Percentiles rank a stretch among this genome's conserved stretches.
Conservation (phyloP, 2,797 vertebrate species). For the Hozukius guyotensis region DNA sequence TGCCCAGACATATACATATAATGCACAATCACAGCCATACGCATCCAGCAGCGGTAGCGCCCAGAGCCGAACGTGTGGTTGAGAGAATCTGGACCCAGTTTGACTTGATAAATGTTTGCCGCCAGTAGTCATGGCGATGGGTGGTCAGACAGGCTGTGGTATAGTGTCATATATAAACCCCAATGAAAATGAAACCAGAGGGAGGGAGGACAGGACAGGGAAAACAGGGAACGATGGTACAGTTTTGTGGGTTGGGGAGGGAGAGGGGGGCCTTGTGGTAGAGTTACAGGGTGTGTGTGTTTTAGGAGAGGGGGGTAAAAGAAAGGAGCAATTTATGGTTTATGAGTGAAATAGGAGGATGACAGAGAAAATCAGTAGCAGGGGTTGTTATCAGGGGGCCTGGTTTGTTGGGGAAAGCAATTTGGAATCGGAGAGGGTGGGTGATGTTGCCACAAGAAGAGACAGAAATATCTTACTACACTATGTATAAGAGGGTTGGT, state of each 20-base stretch:
- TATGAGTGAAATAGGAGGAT: conserved; percentile 49
- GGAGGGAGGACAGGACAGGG: conserved; percentile 23
- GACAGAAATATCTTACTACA: conserved; percentile 34
- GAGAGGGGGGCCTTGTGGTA: conserved; percentile 32
- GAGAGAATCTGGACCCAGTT: conserved; percentile 71
- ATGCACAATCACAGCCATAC: conserved; percentile 21
- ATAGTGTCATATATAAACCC: conserved; percentile 61
- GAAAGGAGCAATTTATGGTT: conserved; percentile 58
- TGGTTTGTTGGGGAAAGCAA: conserved; percentile 55
- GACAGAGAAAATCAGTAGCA: conserved; percentile 51
- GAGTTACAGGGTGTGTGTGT: conserved; percentile 24
- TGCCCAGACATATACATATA: not conserved
- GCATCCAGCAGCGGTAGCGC: conserved; percentile 44
- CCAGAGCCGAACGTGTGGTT: conserved; percentile 64
- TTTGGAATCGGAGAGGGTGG: conserved; percentile 24
- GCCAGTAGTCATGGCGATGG: conserved; percentile 76
- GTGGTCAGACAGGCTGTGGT: conserved; percentile 68
- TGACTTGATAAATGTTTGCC: conserved; percentile 79
- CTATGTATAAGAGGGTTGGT: not conserved
- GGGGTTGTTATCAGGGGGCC: conserved; percentile 43
- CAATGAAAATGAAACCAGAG: conserved; percentile 51
- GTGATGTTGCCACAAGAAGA: conserved; percentile 48
- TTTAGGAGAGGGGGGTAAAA: conserved; percentile 23
- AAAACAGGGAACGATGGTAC: conserved; percentile 40
- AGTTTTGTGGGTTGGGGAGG: conserved; percentile 19